phyloP scores from a whole-genome alignment of 2,888 invertebrate species.

The Pachydiplax longipennis region DNA sequence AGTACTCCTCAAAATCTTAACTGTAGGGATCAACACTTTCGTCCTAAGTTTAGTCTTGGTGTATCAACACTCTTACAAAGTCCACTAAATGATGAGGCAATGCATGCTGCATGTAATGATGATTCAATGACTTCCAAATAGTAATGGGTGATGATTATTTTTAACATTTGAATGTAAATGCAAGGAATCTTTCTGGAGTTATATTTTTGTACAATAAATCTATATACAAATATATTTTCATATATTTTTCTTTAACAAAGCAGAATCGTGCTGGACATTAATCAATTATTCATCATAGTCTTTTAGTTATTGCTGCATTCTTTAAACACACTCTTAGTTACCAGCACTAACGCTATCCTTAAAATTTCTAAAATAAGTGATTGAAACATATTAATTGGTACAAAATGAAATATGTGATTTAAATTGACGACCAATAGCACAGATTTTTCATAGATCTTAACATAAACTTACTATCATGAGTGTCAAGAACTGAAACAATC shows the following conservation, averaged over 20 bases:
- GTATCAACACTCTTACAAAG: neutral
- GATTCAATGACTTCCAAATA: neutral
- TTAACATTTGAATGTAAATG: neutral
- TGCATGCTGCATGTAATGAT: neutral
- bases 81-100: neutral
- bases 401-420: too few species aligned
- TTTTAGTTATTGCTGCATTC: too few species aligned
- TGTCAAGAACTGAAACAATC: too few species aligned
- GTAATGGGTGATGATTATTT: neutral
- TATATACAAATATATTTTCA: neutral
- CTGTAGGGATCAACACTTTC: neutral
- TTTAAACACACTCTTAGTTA: too few species aligned
- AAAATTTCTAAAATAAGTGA: too few species aligned
- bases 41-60: conserved; percentile 9
- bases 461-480: too few species aligned
- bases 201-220: neutral
- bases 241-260: neutral
- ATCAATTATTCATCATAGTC: neutral
- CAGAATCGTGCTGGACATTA: neutral
- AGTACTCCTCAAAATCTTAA: neutral
- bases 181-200: neutral
- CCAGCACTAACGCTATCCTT: too few species aligned
- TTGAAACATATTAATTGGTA: too few species aligned
- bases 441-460: too few species aligned
- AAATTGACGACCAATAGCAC: too few species aligned